phyloP scores from a whole-genome alignment of 2,888 invertebrate species.

The Apodemia zela region DNA sequence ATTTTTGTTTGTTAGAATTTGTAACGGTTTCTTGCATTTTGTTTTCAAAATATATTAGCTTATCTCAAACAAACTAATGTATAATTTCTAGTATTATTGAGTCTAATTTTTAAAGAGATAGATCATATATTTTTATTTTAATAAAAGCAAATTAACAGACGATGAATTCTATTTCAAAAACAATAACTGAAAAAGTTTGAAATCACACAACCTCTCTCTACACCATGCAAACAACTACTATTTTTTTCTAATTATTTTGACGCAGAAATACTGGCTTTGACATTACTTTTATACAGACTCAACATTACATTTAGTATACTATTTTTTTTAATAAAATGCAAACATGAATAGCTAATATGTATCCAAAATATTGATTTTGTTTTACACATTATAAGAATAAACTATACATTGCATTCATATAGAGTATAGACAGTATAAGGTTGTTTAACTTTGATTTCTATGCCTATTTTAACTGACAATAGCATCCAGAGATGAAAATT shows the following conservation, averaged over 20 bases:
- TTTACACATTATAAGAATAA: background rate
- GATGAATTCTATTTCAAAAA: constrained; percentile 39
- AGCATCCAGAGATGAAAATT: no score
- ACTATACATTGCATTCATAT: no score
- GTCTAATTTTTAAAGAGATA: constrained; percentile 4
- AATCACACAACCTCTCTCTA: constrained; percentile 47
- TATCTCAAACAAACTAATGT: background rate
- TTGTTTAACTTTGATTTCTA: no score
- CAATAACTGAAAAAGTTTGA: constrained; percentile 49
- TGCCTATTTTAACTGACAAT: no score
- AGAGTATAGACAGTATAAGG: no score
- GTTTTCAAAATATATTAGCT: constrained; percentile 25
- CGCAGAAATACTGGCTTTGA: background rate
- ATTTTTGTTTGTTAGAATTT: constrained; percentile 64
- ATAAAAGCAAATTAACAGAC: constrained; percentile 33
- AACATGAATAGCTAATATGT: no score
- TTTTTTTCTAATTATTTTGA: constrained; percentile 21
- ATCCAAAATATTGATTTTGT: background rate
- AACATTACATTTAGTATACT: background rate
- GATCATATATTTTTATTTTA: constrained; percentile 26
- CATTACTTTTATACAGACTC: background rate
- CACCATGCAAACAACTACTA: constrained; percentile 52
- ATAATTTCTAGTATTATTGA: background rate
- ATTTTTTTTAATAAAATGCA: no score
- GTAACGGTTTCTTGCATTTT: constrained; percentile 77